A percentile compares a stretch with the other conserved stretches of the same genome.
phyloP scores from a whole-genome alignment of 2,113 vertebrate genomes.

The Varanus salvator region DNA sequence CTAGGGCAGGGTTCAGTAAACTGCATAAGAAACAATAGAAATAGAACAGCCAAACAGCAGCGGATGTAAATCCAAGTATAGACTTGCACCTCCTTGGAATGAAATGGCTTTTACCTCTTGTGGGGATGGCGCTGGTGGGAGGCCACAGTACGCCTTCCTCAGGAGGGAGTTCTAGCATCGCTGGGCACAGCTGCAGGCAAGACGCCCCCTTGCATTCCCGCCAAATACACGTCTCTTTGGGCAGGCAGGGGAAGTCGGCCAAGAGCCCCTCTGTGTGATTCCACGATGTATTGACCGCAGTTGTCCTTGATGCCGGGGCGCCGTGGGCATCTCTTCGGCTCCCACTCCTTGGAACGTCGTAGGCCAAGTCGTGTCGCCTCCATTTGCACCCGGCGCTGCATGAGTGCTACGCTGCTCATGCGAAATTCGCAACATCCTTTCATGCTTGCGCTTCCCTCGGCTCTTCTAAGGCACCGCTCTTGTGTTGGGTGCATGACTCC shows the following conservation, averaged over 20 bases:
- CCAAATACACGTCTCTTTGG: background rate
- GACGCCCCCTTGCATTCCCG: background rate
- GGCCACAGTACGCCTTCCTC: background rate
- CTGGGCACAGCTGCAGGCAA: background rate
- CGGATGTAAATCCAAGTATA: too few relatives aligned
- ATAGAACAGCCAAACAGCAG: background rate
- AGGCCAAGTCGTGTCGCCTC: background rate
- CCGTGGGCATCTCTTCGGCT: background rate
- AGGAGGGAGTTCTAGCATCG: background rate
- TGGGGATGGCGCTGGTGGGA: background rate
- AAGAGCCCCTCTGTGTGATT: background rate
- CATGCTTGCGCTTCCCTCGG: background rate
- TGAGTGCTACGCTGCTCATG: background rate
- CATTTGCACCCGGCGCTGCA: too few relatives aligned
- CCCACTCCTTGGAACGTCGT: background rate
- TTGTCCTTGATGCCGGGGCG: too few relatives aligned
- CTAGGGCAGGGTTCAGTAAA: background rate
- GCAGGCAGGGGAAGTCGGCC: background rate
- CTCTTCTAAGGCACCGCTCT: background rate
- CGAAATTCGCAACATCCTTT: background rate
- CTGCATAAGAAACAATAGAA: background rate
- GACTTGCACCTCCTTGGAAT: background rate
- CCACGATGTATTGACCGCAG: background rate
- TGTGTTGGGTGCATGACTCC: background rate
- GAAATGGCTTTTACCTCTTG: too few relatives aligned